A percentile compares a stretch with the other conserved stretches of the same genome.
phyloP scores from a whole-genome alignment of 2,888 invertebrate genomes.

The Gasteruption jaculator region DNA sequence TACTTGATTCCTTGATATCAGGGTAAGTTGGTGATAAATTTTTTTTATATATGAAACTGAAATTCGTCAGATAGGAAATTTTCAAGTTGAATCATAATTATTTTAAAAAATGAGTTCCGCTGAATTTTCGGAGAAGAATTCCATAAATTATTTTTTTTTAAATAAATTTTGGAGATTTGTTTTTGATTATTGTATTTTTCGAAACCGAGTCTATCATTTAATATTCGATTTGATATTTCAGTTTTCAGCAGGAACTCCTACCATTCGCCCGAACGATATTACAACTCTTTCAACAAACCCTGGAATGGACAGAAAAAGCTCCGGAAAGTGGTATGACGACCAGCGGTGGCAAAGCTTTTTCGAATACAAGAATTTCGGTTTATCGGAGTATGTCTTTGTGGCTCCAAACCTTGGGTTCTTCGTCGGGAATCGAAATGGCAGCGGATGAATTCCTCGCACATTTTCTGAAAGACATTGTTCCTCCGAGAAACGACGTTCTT shows the following conservation, averaged over 20 bases:
- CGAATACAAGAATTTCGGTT: slow-evolving; percentile 29
- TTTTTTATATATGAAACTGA: neutral
- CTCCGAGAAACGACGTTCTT: slow-evolving; percentile 33
- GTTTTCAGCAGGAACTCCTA: slow-evolving; percentile 39
- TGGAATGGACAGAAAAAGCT: slow-evolving; percentile 36
- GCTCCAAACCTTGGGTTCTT: slow-evolving; percentile 31
- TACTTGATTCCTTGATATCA: slow-evolving; percentile 37
- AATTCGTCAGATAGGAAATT: too few species aligned
- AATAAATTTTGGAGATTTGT: slow-evolving; percentile 9
- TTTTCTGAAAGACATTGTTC: slow-evolving; percentile 37
- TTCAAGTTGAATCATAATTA: too few species aligned
- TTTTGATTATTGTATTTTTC: slow-evolving; percentile 6
- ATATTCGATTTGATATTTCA: too few species aligned
- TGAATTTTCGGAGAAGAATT: too few species aligned
- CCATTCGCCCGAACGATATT: slow-evolving; percentile 37
- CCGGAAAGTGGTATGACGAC: slow-evolving; percentile 29
- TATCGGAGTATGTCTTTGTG: slow-evolving; percentile 40
- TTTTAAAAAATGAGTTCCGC: too few species aligned
- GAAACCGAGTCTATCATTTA: too few species aligned
- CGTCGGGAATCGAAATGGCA: slow-evolving; percentile 39
- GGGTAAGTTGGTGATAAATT: slow-evolving; percentile 29
- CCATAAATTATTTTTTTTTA: slow-evolving; percentile 6
- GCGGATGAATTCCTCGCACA: slow-evolving; percentile 35
- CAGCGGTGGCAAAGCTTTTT: slow-evolving; percentile 31
- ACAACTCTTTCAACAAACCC: slow-evolving; percentile 35